These are phyloP conservation scores for Myoxocephalus aenaeus DNA, from an alignment of 2,797 vertebrate species.

Conservation along the genomic window DNA sequence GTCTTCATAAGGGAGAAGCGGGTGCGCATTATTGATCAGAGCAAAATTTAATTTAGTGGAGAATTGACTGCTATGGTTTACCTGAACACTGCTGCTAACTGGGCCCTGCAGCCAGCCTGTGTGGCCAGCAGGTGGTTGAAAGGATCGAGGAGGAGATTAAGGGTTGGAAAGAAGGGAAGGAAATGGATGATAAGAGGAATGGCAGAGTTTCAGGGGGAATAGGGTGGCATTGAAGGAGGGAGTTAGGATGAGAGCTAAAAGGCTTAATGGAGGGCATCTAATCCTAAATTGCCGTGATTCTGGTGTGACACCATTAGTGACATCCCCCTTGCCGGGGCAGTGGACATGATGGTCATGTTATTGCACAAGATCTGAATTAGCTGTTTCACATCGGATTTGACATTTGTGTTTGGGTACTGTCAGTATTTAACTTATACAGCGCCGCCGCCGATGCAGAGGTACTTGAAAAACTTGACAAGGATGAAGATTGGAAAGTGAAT, in stretches of 20 bases:
- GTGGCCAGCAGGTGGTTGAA: conserved; percentile 78
- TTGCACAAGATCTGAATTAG: conserved; percentile 25
- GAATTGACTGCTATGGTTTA: conserved; percentile 82
- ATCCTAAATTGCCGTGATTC: conserved; percentile 79
- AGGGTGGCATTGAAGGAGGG: conserved; percentile 59
- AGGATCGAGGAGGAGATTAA: conserved; percentile 78
- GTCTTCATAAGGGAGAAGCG: conserved; percentile 66
- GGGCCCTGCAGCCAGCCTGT: conserved; percentile 73
- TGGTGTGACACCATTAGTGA: conserved; percentile 77
- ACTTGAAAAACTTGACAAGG: conserved; percentile 68
- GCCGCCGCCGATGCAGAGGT: conserved; percentile 42
- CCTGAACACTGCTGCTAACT: conserved; percentile 71
- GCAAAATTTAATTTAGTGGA: conserved; percentile 83
- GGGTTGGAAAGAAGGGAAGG: conserved; percentile 77
- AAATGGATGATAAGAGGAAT: conserved; percentile 77
- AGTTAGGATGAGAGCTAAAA: conserved; percentile 74
- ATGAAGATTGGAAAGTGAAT: conserved; percentile 71
- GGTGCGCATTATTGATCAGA: conserved; percentile 81
- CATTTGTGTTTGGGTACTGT: conserved; percentile 18
- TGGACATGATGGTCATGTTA: conserved; percentile 65
- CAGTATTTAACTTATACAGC: conserved; percentile 57
- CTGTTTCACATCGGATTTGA: conserved; percentile 54
- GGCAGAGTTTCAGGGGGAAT: conserved; percentile 75
- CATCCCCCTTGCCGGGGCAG: conserved; percentile 52
- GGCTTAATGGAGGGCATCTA: conserved; percentile 81